phyloP scores from a whole-genome alignment of 1,140 invertebrate species.

The Stenopsyche tienmushanensis region DNA sequence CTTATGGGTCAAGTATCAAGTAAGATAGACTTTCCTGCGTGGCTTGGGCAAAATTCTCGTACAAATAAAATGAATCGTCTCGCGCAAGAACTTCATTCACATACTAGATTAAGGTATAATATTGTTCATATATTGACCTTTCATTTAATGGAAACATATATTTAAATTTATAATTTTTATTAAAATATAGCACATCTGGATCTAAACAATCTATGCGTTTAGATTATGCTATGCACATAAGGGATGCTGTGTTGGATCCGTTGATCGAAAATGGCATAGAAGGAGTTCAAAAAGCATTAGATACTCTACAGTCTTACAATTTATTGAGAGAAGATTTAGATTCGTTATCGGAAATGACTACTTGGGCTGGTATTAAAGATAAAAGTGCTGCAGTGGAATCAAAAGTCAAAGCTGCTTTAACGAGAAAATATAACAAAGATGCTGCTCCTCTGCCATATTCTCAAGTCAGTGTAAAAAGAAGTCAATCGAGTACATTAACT shows the following conservation, averaged over 20 bases:
- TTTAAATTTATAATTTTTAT: slow-evolving; percentile 7
- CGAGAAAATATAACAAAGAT: slow-evolving; percentile 88
- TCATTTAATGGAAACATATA: background rate
- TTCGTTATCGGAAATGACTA: slow-evolving; percentile 77
- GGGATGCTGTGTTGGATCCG: slow-evolving; percentile 72
- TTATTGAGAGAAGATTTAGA: slow-evolving; percentile 90
- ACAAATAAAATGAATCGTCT: slow-evolving; percentile 78
- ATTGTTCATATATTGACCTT: background rate
- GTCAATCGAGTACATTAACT: slow-evolving; percentile 56
- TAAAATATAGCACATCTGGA: slow-evolving; percentile 66
- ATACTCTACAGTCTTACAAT: slow-evolving; percentile 79
- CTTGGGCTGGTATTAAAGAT: slow-evolving; percentile 81
- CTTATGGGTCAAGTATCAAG: slow-evolving; percentile 76
- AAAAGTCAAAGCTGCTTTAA: slow-evolving; percentile 92
- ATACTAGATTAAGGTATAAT: slow-evolving; percentile 72
- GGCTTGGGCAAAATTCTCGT: slow-evolving; percentile 94
- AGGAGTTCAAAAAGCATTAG: slow-evolving; percentile 72
- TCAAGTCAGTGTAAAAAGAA: slow-evolving; percentile 60
- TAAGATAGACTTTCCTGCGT: slow-evolving; percentile 88
- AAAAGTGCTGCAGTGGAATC: slow-evolving; percentile 73
- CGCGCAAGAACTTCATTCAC: slow-evolving; percentile 78
- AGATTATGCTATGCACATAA: slow-evolving; percentile 79
- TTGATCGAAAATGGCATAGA: slow-evolving; percentile 68
- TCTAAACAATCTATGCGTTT: slow-evolving; percentile 74
- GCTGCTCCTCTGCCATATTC: slow-evolving; percentile 70